Conservation (phyloP, 2,113 vertebrate genomes). For the Etheostoma spectabile region DNA sequence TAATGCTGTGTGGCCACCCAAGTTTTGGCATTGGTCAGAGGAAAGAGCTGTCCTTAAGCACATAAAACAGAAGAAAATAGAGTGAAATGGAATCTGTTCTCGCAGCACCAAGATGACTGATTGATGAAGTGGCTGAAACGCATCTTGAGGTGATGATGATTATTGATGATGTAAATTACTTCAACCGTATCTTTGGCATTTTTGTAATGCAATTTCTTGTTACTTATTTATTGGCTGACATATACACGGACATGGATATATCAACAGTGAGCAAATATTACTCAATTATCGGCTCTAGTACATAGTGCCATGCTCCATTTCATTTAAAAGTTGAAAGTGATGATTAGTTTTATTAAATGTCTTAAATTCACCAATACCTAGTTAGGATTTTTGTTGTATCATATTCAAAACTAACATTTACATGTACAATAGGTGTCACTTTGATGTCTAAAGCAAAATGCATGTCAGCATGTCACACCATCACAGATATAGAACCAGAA, state of each 20-base stretch:
- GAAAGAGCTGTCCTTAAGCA: background rate
- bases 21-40: too few relatives aligned
- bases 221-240: background rate
- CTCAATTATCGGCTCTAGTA: background rate
- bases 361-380: background rate
- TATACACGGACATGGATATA: background rate
- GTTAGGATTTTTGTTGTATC: background rate
- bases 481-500: background rate
- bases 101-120: background rate
- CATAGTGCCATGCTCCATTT: background rate
- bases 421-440: background rate
- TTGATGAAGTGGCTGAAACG: background rate
- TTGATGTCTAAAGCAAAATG: background rate
- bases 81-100: background rate
- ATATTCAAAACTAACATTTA: background rate
- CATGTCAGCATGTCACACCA: background rate
- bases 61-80: background rate
- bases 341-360: constrained; percentile 1
- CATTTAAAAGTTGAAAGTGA: background rate
- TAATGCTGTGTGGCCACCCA: too few relatives aligned
- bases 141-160: background rate
- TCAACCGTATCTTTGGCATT: background rate
- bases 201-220: background rate
- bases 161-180: constrained; percentile 2
- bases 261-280: background rate